A percentile compares a stretch with the other conserved stretches of the same genome.
phyloP scores from a whole-genome alignment of 2,113 vertebrate genomes.

The Struthidea cinerea region DNA sequence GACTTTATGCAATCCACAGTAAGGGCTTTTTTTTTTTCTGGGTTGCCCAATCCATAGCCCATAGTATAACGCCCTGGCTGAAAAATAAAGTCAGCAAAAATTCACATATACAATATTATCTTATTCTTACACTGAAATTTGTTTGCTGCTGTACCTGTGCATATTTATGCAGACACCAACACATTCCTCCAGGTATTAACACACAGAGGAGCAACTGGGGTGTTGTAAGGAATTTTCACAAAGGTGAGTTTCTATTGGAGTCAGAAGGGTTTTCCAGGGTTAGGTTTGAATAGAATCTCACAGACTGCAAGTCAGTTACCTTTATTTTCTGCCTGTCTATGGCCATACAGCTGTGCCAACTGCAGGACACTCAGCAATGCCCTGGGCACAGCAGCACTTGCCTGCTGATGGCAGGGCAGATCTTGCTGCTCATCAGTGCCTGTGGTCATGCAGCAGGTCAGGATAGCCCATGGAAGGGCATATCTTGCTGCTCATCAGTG shows the following conservation, averaged over 20 bases:
- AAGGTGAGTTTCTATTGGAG: background rate
- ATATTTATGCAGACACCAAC: background rate
- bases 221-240: background rate
- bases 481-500: background rate
- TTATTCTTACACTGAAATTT: background rate
- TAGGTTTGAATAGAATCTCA: background rate
- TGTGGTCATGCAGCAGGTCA: background rate
- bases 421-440: background rate
- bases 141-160: background rate
- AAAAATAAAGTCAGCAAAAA: background rate
- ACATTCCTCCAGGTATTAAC: background rate
- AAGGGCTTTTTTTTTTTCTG: background rate
- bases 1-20: background rate
- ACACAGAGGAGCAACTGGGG: background rate
- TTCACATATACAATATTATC: background rate
- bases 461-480: background rate
- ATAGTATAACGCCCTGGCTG: accelerated
- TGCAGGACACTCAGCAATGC: background rate
- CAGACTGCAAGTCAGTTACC: background rate
- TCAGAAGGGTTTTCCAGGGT: background rate
- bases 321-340: background rate
- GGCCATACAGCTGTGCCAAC: background rate
- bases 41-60: background rate
- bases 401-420: background rate
- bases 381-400: background rate